A percentile compares a stretch with the other conserved stretches of the same genome.
phyloP scores from a whole-genome alignment of 2,797 vertebrate genomes.

The Margarornis squamiger region DNA sequence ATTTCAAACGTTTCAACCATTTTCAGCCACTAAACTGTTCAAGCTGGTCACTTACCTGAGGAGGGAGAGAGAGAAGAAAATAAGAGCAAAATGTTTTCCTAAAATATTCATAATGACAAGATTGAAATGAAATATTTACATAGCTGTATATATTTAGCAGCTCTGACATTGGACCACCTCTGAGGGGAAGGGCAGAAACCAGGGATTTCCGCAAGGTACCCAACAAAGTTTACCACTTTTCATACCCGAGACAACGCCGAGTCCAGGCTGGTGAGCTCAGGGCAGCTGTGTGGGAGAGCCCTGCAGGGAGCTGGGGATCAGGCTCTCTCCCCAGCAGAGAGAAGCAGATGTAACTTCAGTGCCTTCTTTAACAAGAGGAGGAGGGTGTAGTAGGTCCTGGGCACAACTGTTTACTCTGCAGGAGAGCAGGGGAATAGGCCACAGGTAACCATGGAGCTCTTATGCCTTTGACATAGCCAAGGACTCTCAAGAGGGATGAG shows the following conservation, averaged over 20 bases:
- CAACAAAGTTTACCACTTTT: background rate
- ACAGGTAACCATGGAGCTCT: background rate
- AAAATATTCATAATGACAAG: constrained; percentile 65
- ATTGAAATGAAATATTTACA: constrained; percentile 61
- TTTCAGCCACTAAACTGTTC: constrained; percentile 49
- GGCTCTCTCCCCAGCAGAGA: background rate
- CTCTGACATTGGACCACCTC: constrained; percentile 18
- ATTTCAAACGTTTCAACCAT: constrained; percentile 44
- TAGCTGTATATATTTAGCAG: constrained; percentile 11
- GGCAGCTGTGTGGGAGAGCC: background rate
- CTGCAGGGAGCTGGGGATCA: background rate
- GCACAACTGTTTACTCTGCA: background rate
- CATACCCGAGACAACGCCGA: background rate
- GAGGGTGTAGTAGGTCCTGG: background rate
- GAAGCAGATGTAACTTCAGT: background rate
- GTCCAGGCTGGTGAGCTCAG: background rate
- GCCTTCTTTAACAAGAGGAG: background rate
- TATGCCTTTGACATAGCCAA: background rate
- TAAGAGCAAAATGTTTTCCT: constrained; percentile 62
- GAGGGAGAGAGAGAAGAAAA: background rate
- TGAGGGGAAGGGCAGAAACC: background rate
- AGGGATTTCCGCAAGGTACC: background rate
- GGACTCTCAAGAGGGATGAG: background rate
- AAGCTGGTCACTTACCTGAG: constrained; percentile 47
- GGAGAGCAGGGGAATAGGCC: background rate